Conservation (phyloP, 2,797 vertebrate genomes). For the Linurgus olivaceus region DNA sequence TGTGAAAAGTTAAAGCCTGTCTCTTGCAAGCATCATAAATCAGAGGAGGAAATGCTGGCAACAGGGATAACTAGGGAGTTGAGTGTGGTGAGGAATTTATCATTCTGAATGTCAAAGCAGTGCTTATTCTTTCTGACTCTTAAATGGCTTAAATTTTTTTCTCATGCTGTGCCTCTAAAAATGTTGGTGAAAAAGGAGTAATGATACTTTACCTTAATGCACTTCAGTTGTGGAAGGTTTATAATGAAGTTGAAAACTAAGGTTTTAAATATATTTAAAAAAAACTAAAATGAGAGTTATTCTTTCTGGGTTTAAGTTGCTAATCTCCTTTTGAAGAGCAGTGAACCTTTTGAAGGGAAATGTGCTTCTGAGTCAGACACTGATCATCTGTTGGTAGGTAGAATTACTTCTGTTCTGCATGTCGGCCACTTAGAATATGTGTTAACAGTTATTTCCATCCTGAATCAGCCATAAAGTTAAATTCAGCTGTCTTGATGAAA, state of each 20-base stretch:
- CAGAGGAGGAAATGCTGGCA: neutral
- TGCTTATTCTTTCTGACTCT: neutral
- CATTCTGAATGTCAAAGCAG: neutral
- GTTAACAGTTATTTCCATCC: neutral
- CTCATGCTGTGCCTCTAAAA: neutral
- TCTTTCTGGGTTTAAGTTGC: neutral
- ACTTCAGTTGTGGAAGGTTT: neutral
- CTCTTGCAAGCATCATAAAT: neutral
- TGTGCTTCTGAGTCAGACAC: neutral
- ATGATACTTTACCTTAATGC: neutral
- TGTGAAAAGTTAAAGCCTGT: neutral
- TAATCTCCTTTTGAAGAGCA: neutral
- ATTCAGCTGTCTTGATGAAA: neutral
- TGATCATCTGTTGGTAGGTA: neutral
- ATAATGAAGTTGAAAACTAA: neutral
- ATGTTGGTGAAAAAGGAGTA: neutral
- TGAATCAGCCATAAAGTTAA: neutral
- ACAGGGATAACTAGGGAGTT: neutral
- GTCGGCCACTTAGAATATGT: neutral
- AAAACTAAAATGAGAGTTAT: neutral
- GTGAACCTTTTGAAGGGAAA: neutral
- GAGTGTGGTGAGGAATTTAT: neutral
- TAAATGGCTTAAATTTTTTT: neutral
- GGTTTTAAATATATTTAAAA: neutral
- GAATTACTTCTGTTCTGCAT: neutral